phyloP scores from a whole-genome alignment of 2,113 vertebrate species.

The Nibea coibor region DNA sequence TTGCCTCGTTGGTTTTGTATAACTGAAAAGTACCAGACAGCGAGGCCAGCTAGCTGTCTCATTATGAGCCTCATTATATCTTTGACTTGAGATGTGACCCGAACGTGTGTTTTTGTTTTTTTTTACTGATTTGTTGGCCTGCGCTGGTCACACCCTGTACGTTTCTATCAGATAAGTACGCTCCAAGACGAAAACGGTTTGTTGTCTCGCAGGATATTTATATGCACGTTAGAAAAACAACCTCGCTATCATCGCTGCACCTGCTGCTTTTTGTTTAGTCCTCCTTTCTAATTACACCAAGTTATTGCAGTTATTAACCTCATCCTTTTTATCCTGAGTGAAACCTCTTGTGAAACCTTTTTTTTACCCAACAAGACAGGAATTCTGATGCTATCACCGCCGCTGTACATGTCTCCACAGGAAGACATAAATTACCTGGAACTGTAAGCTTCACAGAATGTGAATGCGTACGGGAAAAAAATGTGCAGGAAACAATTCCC shows the following conservation, averaged over 20 bases:
- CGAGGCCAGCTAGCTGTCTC: slow-evolving; percentile 13
- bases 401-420: slow-evolving; percentile 79
- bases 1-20: background rate
- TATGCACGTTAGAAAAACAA: background rate
- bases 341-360: slow-evolving; percentile 23
- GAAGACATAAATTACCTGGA: slow-evolving; percentile 75
- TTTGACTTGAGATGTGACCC: slow-evolving; percentile 27
- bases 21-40: background rate
- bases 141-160: slow-evolving; percentile 29
- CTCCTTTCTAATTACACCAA: slow-evolving; percentile 33
- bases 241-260: background rate
- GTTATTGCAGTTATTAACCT: slow-evolving; percentile 5
- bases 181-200: slow-evolving; percentile 20
- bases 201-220: slow-evolving; percentile 41
- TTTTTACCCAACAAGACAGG: slow-evolving; percentile 59
- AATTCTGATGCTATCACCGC: slow-evolving; percentile 81
- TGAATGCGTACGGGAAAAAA: background rate
- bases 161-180: slow-evolving; percentile 56
- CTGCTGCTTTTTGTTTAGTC: slow-evolving; percentile 10
- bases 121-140: slow-evolving; percentile 8
- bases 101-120: slow-evolving; percentile 1
- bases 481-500: slow-evolving; percentile 20
- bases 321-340: slow-evolving; percentile 30
- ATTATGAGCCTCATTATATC: slow-evolving; percentile 28
- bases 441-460: slow-evolving; percentile 56